Conservation (phyloP, 2,888 invertebrate genomes). For the Dynastes hyllus region DNA sequence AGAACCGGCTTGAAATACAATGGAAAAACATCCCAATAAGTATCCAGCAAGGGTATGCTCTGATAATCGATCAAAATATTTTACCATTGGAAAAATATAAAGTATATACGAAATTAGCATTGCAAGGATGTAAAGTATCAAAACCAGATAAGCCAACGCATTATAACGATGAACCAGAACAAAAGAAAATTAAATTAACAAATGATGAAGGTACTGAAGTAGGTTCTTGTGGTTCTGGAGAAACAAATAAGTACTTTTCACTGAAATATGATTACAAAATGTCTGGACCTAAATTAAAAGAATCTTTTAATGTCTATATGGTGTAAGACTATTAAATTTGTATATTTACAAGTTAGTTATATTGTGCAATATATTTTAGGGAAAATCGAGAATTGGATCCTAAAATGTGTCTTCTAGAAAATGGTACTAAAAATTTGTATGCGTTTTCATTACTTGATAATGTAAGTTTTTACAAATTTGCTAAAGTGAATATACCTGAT, state of each 20-base stretch:
- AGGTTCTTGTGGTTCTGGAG: background rate
- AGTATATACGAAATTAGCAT: slow-evolving; percentile 63
- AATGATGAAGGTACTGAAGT: slow-evolving; percentile 6
- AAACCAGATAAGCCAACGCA: background rate
- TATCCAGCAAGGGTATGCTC: slow-evolving; percentile 78
- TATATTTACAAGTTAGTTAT: background rate
- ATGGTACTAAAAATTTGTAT: slow-evolving; percentile 58
- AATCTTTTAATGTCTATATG: slow-evolving; percentile 56
- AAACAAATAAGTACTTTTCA: background rate
- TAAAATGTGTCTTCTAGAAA: slow-evolving; percentile 52
- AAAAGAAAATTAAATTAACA: slow-evolving; percentile 36
- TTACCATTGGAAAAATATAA: slow-evolving; percentile 61
- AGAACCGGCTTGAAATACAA: slow-evolving; percentile 78
- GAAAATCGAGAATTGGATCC: slow-evolving; percentile 51
- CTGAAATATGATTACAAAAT: slow-evolving; percentile 16
- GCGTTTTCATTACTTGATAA: slow-evolving; percentile 59
- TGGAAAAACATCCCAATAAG: slow-evolving; percentile 76
- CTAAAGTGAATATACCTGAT: slow-evolving; percentile 58
- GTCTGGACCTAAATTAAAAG: slow-evolving; percentile 30
- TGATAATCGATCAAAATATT: slow-evolving; percentile 68
- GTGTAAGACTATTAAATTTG: slow-evolving; percentile 40
- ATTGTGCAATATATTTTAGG: slow-evolving; percentile 50
- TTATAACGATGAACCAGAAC: slow-evolving; percentile 8
- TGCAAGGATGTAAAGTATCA: slow-evolving; percentile 61
- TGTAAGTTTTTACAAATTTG: slow-evolving; percentile 60